phyloP scores from a whole-genome alignment of 2,113 vertebrate species.

The Myxocyprinus asiaticus region DNA sequence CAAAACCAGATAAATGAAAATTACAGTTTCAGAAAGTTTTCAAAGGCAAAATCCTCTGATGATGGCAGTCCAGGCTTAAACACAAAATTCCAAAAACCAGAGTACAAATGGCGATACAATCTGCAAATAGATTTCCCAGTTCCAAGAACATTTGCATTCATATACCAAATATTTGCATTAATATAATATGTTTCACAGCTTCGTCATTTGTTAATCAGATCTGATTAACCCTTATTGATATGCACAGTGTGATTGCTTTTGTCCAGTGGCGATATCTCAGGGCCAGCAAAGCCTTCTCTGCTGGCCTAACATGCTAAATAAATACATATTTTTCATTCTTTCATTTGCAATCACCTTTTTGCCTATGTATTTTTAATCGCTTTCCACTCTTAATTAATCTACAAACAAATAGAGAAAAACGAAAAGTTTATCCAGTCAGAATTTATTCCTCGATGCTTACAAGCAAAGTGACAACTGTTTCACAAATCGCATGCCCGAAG shows the following conservation, averaged over 20 bases:
- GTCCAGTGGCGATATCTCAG: constrained; percentile 44
- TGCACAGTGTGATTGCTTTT: constrained; percentile 45
- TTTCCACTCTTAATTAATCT: too few relatives aligned
- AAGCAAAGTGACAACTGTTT: too few relatives aligned
- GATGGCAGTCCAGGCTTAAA: background rate
- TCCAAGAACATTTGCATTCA: background rate
- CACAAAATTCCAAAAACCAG: background rate
- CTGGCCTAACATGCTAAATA: too few relatives aligned
- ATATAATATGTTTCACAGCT: constrained; percentile 21
- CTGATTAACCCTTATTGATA: constrained; percentile 39
- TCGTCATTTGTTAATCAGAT: constrained; percentile 39
- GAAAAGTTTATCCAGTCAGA: too few relatives aligned
- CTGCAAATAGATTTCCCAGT: background rate
- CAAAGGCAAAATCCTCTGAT: background rate
- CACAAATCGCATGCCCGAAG: too few relatives aligned
- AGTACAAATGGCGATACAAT: background rate
- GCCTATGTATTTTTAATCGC: too few relatives aligned
- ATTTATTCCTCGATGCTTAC: too few relatives aligned
- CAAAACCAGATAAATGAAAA: background rate
- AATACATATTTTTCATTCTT: too few relatives aligned
- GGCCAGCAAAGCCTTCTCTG: too few relatives aligned
- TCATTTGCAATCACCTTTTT: background rate
- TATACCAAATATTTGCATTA: constrained; percentile 14
- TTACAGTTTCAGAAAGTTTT: background rate
- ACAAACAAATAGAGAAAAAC: too few relatives aligned